Base-by-base conservation (phyloP, 2,797 vertebrate genomes). In the Sebastolobus altivelis region DNA sequence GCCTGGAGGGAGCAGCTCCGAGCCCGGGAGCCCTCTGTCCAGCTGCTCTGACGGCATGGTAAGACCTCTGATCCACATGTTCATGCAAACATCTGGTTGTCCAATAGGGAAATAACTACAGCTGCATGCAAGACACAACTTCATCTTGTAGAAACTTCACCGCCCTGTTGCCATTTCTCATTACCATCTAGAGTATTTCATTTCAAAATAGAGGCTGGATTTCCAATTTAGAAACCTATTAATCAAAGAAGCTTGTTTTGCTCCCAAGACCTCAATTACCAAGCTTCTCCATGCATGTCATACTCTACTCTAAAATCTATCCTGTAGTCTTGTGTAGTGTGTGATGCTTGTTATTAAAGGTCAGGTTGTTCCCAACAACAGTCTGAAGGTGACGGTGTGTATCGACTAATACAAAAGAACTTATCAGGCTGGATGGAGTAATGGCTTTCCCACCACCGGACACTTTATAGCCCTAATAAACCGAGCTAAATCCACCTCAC, bases 21-120 rank as follows among this genome's bases (percentile, higher is more conserved):
- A 98, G 81, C 98, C 98, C 2, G 94, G 95, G 65, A 99, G 98
- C 80, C 98, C 98, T 2, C 93, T 94, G 33, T 99, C 98, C 93
- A 97, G 93, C 94, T 99, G 97, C 93, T 99, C 98, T 0, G 98
- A 99, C 0, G 96, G 97, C 94, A 95, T 96, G 98, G 98, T 99
- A 96, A 97, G 96, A 87, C 76, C 66, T 3, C 76, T 14, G n/a
- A 69, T 70, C 81, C 59, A 37, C 76, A 70, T 29, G 20, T 20
- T 59, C 18, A 22, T 31, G 54, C 60, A 68, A 72, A 80, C 76
- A 72, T 65, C 38, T 81, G 72, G 8, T 55, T 1, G 27, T 33
- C n/a, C 31, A 52, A 46, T 18, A 72, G 29, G 29, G 22, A 74
- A 60, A 60, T 12, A 14, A 60, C 72, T 35, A 63, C 27, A 11